Base-by-base conservation (phyloP, 1,140 invertebrate genomes). In the Littorina saxatilis region DNA sequence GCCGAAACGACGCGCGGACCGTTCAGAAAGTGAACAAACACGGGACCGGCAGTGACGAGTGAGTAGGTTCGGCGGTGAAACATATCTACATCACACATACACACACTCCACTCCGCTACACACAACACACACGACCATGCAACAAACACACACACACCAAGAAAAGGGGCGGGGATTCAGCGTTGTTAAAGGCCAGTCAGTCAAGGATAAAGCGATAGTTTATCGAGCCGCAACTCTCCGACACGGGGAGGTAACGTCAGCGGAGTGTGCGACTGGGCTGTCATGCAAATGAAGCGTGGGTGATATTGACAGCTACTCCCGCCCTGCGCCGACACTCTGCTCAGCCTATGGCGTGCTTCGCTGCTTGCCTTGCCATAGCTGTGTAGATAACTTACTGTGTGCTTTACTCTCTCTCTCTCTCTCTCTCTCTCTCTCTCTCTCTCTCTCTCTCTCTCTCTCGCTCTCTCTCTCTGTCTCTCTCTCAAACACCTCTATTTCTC, bases 181-280 rank as follows among this genome's bases (percentile, higher is more conserved):
- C 13, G 37, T 50, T 4, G n/a, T 61, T 17, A 32, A 39, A 11
- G 27, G 29, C 43, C 17, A 78, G 76, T 78, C 76, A 78, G 55
- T 78, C 76, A 78, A 61, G 58, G 55, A 78, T 55, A 78, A 78
- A 78, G 76, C 52, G 32, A 78, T 78, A 78, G 55, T 63, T 78
- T 78, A 78, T 35, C 50, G 52, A 77, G 50, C 52, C 61, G 27
- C 27, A 32, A 27, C 52, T 35, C 29, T 35, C 23, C 52, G 50
- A 58, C 74, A 61, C 74, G 15, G 20, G 7, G n/a, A 20, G 32
- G 32, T 37, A 39, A 76, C 3, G 61, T 20, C 58, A 37, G 29
- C 32, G 15, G 39, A 78, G 58, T 37, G 52, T 43, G 50, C 35
- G 55, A 11, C 27, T 2, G 20, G 29, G 37, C 76, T 78, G 76